A percentile compares a stretch with the other conserved stretches of the same genome.
phyloP scores from a whole-genome alignment of 2,113 vertebrate genomes.

The Uropsilus gracilis region DNA sequence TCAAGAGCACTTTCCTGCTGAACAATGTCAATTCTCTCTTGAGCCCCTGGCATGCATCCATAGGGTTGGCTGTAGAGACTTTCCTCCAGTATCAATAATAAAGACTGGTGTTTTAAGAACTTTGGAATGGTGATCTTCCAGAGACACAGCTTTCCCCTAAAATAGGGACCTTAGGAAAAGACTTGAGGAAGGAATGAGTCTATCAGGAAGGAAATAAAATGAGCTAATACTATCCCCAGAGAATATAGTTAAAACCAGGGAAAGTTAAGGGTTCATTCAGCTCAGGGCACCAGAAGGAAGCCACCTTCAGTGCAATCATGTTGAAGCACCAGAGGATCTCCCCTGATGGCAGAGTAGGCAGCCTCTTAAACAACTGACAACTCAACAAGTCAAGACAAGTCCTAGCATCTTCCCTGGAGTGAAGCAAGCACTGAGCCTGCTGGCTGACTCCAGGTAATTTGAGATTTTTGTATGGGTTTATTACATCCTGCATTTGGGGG shows the following conservation, averaged over 20 bases:
- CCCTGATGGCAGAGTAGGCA: background rate
- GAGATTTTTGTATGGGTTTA: slow-evolving; percentile 6
- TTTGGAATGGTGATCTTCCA: background rate
- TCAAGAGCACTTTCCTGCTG: background rate
- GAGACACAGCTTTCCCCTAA: background rate
- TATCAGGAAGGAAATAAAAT: background rate
- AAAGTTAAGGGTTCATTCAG: background rate
- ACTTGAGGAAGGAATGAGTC: background rate
- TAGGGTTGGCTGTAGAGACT: background rate
- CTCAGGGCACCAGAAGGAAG: background rate
- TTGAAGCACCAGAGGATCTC: accelerated
- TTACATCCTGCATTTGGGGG: slow-evolving; percentile 4
- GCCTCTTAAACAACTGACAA: background rate
- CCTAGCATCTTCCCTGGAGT: background rate
- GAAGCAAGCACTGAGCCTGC: background rate
- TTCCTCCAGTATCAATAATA: background rate
- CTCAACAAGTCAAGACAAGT: background rate
- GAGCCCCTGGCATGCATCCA: background rate
- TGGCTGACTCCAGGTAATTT: slow-evolving; percentile 10
- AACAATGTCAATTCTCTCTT: background rate
- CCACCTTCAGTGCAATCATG: background rate
- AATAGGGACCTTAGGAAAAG: background rate
- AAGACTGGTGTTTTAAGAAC: background rate
- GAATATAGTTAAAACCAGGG: background rate
- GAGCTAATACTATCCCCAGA: background rate